Conservation (phyloP, 2,113 vertebrate species). For the Gymnobelideus leadbeateri region DNA sequence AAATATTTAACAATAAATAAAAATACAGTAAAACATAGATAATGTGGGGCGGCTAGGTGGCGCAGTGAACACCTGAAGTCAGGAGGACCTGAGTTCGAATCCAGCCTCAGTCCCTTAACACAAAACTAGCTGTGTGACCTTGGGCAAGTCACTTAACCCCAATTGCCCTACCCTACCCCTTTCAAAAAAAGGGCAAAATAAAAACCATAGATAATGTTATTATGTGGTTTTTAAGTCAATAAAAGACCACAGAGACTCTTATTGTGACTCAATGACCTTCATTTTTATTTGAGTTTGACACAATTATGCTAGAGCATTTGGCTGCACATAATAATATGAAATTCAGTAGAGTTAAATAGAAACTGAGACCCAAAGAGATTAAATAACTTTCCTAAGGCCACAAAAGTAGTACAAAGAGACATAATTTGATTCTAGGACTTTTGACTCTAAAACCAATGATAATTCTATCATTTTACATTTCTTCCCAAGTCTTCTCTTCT, state of each 20-base stretch:
- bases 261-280: not conserved
- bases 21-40: not conserved
- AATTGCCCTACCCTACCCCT: no score
- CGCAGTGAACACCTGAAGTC: no score
- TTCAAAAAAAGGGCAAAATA: no score
- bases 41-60: no score
- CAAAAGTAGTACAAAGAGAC: not conserved
- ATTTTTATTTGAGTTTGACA: not conserved
- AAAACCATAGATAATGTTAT: not conserved
- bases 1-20: not conserved
- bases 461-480: not conserved
- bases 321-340: not conserved
- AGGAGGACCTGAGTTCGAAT: no score
- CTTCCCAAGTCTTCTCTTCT: not conserved
- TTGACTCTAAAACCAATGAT: not conserved
- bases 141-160: no score
- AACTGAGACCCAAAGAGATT: not conserved
- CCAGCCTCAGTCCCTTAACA: no score
- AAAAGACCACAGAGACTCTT: not conserved
- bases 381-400: not conserved
- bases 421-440: not conserved
- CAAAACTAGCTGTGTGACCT: no score
- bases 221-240: not conserved
- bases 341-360: not conserved
- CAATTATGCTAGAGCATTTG: not conserved